Base-by-base conservation (phyloP, 2,797 vertebrate species). In the Acanthurus tractus region DNA sequence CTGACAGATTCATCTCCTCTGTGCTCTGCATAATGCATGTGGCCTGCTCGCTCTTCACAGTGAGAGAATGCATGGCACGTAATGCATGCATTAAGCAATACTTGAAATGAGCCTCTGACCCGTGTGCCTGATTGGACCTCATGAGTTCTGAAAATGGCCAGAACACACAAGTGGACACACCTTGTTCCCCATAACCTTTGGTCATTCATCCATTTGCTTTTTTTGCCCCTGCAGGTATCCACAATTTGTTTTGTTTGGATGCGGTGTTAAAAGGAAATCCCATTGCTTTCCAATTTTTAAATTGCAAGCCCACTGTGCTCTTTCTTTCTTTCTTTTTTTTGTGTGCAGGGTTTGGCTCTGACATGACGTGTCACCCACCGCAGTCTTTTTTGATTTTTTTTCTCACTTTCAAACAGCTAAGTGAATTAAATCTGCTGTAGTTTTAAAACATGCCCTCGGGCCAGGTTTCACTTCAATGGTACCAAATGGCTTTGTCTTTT, bases 361-460 rank as follows among this genome's bases (percentile, higher is more conserved):
- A 70, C 78, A 49, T 83, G 78, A 77, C 5, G 72, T 44, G 76
- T 89, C 81, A 84, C 82, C 78, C 82, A 84, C 75, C 50, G 61
- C 57, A 49, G 76, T 64, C 72, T 74, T 79, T 62, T 81, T 82
- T 58, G 4, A 59, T 70, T 56, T 79, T 65, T 71, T 62, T 70
- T 76, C 69, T 59, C 52, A 66, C 85, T 84, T 83, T 86, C 74
- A 85, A 90, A 92, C 82, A 61, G 81, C 85, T 90, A 89, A 93
- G 86, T 93, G 86, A 93, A 92, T 92, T 91, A 90, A 91, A 91
- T 89, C 88, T 81, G 78, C 86, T 79, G 74, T 78, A 71, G 71
- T 90, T 90, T 81, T 89, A 80, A 91, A 92, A 87, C 63, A 65
- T 82, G 79, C 86, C 91, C 89, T 56, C 29, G 70, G 84, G 89